Percentiles rank a stretch among this genome's conserved stretches.
phyloP scores from a whole-genome alignment of 2,888 invertebrate species.

The Eupithecia exiguata region DNA sequence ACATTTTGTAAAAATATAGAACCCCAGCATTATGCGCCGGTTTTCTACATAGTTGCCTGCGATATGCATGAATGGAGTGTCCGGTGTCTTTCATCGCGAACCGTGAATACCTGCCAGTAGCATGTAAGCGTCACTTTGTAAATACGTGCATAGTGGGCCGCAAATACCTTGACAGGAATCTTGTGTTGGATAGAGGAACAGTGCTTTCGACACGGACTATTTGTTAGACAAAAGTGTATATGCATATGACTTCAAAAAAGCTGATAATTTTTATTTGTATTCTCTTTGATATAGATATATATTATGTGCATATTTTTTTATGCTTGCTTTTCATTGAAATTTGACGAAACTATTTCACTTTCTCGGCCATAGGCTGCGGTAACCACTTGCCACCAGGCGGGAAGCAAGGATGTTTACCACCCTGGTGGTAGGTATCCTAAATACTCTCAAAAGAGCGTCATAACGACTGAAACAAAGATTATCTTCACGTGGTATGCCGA shows the following conservation, averaged over 20 bases:
- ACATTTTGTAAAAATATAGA: neutral
- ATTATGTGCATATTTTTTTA: no score
- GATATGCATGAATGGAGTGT: constrained; percentile 76
- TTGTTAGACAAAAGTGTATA: neutral
- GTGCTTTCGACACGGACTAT: neutral
- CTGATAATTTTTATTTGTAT: no score
- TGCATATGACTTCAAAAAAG: no score
- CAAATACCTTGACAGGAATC: constrained; percentile 31
- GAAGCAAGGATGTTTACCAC: neutral
- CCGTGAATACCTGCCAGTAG: constrained; percentile 57
- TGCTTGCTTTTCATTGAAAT: no score
- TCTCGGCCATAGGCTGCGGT: no score
- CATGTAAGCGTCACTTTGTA: constrained; percentile 60
- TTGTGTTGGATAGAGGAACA: neutral
- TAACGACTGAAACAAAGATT: neutral
- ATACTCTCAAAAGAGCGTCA: neutral
- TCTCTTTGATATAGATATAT: no score
- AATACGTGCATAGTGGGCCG: constrained; percentile 47
- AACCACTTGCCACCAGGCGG: neutral
- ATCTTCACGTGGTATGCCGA: neutral
- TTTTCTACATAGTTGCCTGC: constrained; percentile 66
- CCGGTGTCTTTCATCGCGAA: constrained; percentile 75
- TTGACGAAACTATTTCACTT: no score
- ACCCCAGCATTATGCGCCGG: constrained; percentile 35
- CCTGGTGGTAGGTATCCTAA: neutral